Evolutionary conservation across 2,888 invertebrate genomes (phyloP), one percentile per base, ranked within the genome.

Genomic region (Escarpia spicata): DNA sequence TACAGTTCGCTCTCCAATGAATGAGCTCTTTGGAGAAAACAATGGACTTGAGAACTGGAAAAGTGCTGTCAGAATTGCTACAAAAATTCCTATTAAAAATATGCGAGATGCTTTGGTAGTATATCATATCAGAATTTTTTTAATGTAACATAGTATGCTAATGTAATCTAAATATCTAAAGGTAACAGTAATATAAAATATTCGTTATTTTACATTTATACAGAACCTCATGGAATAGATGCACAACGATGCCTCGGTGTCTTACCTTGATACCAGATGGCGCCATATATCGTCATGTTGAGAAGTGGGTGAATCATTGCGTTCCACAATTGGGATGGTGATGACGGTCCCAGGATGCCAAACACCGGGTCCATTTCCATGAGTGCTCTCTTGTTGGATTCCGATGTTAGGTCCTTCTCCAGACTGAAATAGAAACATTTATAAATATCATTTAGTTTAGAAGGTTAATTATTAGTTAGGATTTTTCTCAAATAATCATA

Each of bases 251-350:
- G 6, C 26, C 19, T 91, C 43, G 15, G 37, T 92, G 44, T 37
- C n/a, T n/a, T 92, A 93, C 93, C 93, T 91, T 93, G 93, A 91
- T 93, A 93, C 92, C 92, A 93, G 92, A 93, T 93, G 58, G 75
- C 92, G 15, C 93, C 93, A 91, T 60, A 43, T 43, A 93, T 92
- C 0, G 93, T 93, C 92, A 92, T 92, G 90, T 92, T 93, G 31
- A 92, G 91, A 4, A 93, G 91, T n/a, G 93, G 93, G 31, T 92
- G 91, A 44, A 93, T 92, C 93, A 93, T 93, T 31, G 93, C 90
- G 60, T 93, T 93, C 92, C 92, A 93, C 92, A 93, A 43, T 19
- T 89, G 91, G 10, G 93, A 90, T 1, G 91, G 60, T 26, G 31
- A 10, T n/a, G 15, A 37, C 19, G 91, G 91, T 43, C 91, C 91